These are phyloP conservation scores for Pardosa pseudoannulata DNA, from an alignment of 2,888 invertebrate genomes.

Conservation along the genomic window DNA sequence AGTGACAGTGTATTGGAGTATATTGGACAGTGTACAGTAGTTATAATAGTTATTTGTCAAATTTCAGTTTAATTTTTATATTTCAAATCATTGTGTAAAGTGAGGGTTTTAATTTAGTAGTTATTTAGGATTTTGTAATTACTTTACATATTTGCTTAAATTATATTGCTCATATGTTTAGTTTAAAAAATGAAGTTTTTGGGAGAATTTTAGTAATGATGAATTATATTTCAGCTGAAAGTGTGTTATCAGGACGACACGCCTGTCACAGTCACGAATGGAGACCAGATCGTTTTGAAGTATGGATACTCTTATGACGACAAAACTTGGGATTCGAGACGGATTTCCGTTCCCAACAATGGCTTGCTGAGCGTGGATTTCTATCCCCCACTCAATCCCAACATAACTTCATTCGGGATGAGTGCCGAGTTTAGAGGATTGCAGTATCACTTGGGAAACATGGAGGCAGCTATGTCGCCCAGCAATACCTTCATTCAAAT, in stretches of 20 bases:
- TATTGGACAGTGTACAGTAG: too few relatives aligned
- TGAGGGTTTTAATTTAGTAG: too few relatives aligned
- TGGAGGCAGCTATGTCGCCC: conserved; percentile 71
- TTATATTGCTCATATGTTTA: too few relatives aligned
- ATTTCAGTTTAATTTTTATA: too few relatives aligned
- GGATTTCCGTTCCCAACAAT: conserved; percentile 70
- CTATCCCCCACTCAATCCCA: conserved; percentile 63
- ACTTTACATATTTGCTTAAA: too few relatives aligned
- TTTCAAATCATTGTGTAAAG: too few relatives aligned
- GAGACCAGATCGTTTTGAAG: conserved; percentile 67
- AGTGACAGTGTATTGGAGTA: too few relatives aligned
- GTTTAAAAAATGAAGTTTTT: neutral
- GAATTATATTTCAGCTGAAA: conserved; percentile 64
- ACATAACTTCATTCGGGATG: conserved; percentile 50
- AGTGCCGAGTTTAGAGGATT: conserved; percentile 66
- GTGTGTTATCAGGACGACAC: conserved; percentile 74
- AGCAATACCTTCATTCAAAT: conserved; percentile 73
- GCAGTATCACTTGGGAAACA: conserved; percentile 56
- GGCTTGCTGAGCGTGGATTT: conserved; percentile 72
- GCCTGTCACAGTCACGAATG: conserved; percentile 72
- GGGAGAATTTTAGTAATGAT: too few relatives aligned
- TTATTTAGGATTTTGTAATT: too few relatives aligned
- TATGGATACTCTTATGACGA: conserved; percentile 68
- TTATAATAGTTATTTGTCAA: too few relatives aligned
- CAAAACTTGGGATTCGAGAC: conserved; percentile 39